phyloP scores from a whole-genome alignment of 2,888 invertebrate genomes.

The Apeira syringaria region DNA sequence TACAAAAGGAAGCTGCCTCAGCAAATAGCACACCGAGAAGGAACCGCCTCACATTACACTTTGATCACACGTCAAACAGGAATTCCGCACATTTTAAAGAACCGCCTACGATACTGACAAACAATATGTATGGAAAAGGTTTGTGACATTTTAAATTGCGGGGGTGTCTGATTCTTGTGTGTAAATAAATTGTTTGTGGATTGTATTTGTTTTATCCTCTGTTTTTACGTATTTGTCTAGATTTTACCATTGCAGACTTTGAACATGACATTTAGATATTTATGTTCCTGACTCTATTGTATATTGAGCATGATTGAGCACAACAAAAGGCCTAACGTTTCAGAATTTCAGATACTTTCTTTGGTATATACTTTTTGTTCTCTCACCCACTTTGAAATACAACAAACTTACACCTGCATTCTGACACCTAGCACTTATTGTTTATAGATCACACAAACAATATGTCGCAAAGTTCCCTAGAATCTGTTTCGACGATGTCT shows the following conservation, averaged over 20 bases:
- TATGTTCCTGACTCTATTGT: too few relatives aligned
- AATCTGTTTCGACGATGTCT: slow-evolving; percentile 89
- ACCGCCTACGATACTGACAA: slow-evolving; percentile 73
- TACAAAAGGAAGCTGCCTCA: slow-evolving; percentile 57
- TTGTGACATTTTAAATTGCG: slow-evolving; percentile 21
- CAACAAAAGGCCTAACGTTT: too few relatives aligned
- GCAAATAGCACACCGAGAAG: slow-evolving; percentile 80
- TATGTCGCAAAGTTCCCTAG: slow-evolving; percentile 89
- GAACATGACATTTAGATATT: too few relatives aligned
- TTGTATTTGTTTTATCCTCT: neutral
- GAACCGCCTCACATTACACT: slow-evolving; percentile 88
- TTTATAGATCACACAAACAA: slow-evolving; percentile 87
- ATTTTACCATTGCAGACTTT: too few relatives aligned
- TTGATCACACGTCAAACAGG: slow-evolving; percentile 87
- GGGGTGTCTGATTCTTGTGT: neutral
- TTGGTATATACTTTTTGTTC: too few relatives aligned
- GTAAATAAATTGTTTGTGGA: slow-evolving; percentile 4
- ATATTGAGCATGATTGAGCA: too few relatives aligned
- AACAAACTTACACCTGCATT: neutral
- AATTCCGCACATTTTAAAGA: slow-evolving; percentile 91
- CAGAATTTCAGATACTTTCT: too few relatives aligned
- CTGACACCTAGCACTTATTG: slow-evolving; percentile 31
- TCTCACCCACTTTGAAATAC: too few relatives aligned
- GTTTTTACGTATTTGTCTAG: neutral
- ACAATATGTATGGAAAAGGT: slow-evolving; percentile 70